phyloP scores from a whole-genome alignment of 2,888 invertebrate species.

The Nysson spinosus region DNA sequence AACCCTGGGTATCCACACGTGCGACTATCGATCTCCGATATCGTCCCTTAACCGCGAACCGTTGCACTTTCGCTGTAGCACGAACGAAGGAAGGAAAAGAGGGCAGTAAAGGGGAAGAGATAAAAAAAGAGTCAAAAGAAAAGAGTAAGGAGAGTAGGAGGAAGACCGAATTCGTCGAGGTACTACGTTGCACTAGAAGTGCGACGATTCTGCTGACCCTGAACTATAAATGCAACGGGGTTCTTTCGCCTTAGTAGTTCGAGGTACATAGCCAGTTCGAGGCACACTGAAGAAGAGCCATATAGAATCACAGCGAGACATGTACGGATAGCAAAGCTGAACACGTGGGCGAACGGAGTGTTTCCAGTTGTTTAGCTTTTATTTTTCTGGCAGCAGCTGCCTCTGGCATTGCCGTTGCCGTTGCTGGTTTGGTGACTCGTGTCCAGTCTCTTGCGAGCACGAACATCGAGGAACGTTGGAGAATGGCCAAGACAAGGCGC shows the following conservation, averaged over 20 bases:
- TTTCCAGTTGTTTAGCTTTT: conserved; percentile 36
- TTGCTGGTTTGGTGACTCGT: conserved; percentile 50
- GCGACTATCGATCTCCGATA: conserved; percentile 30
- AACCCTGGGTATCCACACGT: conserved; percentile 8
- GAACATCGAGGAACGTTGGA: conserved; percentile 51
- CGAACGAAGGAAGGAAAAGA: conserved; percentile 2
- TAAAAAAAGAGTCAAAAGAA: neutral
- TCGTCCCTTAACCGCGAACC: conserved; percentile 6
- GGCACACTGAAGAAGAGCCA: conserved; percentile 11
- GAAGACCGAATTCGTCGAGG: conserved; percentile 30
- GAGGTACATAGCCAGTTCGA: conserved; percentile 41
- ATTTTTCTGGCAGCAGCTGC: conserved; percentile 29
- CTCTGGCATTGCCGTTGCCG: conserved; percentile 11
- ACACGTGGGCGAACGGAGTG: conserved; percentile 22
- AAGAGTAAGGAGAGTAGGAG: neutral
- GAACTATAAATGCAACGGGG: conserved; percentile 68
- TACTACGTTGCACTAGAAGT: conserved; percentile 21
- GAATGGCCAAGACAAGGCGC: conserved; percentile 65
- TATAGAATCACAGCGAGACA: conserved; percentile 10
- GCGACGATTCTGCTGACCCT: conserved; percentile 65
- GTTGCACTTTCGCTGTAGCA: conserved; percentile 25
- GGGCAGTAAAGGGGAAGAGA: conserved; percentile 1
- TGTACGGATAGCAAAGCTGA: conserved; percentile 13
- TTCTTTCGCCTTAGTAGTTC: conserved; percentile 53
- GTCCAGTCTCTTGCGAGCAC: conserved; percentile 31